These are phyloP conservation scores for Chloroceryle aenea DNA, from an alignment of 2,113 vertebrate species.

Conservation along the genomic window DNA sequence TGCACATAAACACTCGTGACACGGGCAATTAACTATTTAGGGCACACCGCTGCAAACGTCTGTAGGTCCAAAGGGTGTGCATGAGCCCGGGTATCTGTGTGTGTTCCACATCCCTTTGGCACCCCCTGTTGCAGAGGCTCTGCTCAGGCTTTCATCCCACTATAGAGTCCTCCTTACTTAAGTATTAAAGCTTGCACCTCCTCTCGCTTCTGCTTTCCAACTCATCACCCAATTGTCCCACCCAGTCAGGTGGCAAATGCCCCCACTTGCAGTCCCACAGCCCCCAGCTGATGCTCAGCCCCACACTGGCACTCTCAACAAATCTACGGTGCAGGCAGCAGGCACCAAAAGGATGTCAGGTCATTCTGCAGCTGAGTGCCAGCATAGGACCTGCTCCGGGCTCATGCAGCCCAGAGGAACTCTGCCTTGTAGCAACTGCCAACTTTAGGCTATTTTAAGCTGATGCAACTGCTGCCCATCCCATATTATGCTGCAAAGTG, in stretches of 20 bases:
- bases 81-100: fast-evolving
- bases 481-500: background rate
- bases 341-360: background rate
- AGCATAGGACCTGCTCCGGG: background rate
- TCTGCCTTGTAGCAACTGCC: background rate
- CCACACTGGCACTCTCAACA: background rate
- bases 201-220: background rate
- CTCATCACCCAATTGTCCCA: background rate
- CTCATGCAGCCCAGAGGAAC: background rate
- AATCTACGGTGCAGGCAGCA: background rate
- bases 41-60: fast-evolving
- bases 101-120: background rate
- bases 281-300: background rate
- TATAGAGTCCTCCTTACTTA: fast-evolving
- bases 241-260: background rate
- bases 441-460: background rate
- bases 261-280: background rate
- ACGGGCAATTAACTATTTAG: background rate
- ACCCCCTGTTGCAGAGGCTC: background rate
- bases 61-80: background rate
- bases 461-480: background rate
- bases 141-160: background rate
- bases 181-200: background rate
- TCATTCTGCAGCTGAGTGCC: background rate
- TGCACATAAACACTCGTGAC: background rate